Evolutionary conservation across 2,888 invertebrate species (phyloP).

Genomic region (Capitulum mitella): DNA sequence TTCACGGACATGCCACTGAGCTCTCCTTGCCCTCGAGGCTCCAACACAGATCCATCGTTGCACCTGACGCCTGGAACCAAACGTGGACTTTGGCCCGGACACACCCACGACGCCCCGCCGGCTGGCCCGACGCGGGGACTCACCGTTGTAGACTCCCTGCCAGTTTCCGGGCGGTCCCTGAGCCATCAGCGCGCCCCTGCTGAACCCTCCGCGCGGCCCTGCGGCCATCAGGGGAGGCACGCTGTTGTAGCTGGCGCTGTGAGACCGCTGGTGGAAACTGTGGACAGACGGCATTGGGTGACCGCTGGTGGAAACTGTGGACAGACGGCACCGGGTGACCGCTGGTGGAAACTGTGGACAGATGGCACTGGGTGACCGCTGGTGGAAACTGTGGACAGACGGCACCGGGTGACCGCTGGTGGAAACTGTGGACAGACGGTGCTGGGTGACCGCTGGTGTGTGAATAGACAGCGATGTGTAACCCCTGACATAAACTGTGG

Average conservation of each 20-base stretch:
- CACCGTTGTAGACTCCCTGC: neutral
- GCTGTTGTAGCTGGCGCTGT: neutral
- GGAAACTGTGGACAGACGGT: neutral
- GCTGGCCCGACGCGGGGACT: no score
- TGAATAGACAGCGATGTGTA: no score
- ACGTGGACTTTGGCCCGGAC: no score
- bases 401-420: neutral
- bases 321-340: neutral
- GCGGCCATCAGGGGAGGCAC: neutral
- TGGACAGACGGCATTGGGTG: neutral
- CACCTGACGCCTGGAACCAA: no score
- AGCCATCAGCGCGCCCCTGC: neutral
- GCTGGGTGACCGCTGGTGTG: no score
- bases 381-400: neutral
- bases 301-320: neutral
- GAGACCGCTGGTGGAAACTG: constrained; percentile 9
- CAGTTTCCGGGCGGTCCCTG: constrained; percentile 5
- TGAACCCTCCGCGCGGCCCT: neutral
- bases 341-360: neutral
- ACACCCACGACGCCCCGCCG: no score
- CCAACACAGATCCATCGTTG: no score
- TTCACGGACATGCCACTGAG: no score
- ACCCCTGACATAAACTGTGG: no score
- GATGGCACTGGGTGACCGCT: neutral
- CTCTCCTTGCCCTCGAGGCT: no score